Evolutionary conservation across 2,797 vertebrate genomes (phyloP).

Genomic region (Apogon talboti): DNA sequence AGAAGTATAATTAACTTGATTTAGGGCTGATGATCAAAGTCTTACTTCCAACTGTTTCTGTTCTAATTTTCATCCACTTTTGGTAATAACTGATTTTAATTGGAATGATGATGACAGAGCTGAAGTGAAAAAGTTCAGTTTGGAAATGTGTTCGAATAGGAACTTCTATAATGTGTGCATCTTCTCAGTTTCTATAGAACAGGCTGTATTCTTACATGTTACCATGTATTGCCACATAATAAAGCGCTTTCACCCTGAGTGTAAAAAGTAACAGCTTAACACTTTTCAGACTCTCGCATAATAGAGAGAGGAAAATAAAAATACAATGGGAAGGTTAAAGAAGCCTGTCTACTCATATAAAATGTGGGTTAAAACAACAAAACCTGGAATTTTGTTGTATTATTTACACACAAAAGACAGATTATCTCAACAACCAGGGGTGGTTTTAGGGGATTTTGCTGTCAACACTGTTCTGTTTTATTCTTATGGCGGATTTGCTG

Average conservation of each 20-base stretch:
- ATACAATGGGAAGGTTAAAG: too few species aligned
- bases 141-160: neutral
- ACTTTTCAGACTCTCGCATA: too few species aligned
- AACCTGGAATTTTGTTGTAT: too few species aligned
- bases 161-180: neutral
- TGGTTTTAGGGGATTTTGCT: neutral
- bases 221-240: neutral
- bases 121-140: neutral
- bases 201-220: neutral
- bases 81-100: neutral
- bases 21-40: neutral
- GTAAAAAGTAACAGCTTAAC: too few species aligned
- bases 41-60: neutral
- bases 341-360: too few species aligned
- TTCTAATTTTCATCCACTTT: neutral
- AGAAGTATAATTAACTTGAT: slow-evolving; percentile 1
- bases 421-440: too few species aligned
- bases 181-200: neutral
- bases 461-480: too few species aligned
- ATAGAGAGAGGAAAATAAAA: too few species aligned
- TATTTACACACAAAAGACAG: too few species aligned
- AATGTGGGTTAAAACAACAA: too few species aligned
- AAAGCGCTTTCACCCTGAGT: neutral
- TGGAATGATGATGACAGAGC: neutral
- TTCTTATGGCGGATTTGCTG: neutral